Conservation (phyloP, 2,888 invertebrate genomes). For the Temnothorax rugatulus region DNA sequence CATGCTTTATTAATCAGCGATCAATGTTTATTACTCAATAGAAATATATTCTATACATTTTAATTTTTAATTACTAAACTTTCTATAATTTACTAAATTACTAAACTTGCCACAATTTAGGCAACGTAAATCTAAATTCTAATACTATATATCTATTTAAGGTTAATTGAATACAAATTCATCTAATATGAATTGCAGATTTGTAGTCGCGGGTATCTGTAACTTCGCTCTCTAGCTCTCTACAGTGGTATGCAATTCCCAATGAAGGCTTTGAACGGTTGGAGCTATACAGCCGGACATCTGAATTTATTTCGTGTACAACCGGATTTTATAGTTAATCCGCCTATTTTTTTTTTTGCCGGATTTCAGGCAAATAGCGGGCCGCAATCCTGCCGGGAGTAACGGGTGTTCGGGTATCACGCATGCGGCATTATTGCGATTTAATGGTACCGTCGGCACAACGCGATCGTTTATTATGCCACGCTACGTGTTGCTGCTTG, state of each 20-base stretch:
- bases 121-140: not conserved
- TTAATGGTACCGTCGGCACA: conserved; percentile 70
- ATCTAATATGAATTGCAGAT: conserved; percentile 6
- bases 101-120: not conserved
- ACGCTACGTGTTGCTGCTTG: conserved; percentile 67
- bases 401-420: conserved; percentile 32
- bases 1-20: not conserved
- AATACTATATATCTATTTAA: not conserved
- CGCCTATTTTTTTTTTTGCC: not conserved
- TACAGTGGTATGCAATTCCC: not conserved
- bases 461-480: conserved; percentile 72
- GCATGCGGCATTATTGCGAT: conserved; percentile 61
- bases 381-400: conserved; percentile 13
- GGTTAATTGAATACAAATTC: conserved; percentile 6
- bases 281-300: not conserved
- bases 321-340: conserved; percentile 21
- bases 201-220: not conserved
- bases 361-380: conserved; percentile 1
- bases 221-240: not conserved
- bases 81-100: too few relatives aligned
- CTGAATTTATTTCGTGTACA: conserved; percentile 24
- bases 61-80: not conserved
- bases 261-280: not conserved
- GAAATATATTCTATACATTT: not conserved
- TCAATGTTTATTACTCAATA: not conserved